phyloP scores from a whole-genome alignment of 2,888 invertebrate genomes.

The Ochropleura plecta region DNA sequence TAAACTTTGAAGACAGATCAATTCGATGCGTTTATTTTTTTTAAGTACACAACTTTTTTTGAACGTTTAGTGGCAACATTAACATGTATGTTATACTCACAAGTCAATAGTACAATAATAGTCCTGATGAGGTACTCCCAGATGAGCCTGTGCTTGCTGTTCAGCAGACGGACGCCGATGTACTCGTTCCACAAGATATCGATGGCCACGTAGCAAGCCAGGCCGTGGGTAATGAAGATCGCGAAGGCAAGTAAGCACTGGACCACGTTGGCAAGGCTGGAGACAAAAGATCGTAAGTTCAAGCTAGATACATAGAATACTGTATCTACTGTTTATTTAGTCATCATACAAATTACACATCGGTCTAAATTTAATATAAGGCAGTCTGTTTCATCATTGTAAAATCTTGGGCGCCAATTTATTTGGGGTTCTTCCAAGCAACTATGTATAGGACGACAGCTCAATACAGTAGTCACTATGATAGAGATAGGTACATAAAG shows the following conservation, averaged over 20 bases:
- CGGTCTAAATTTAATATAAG: not conserved
- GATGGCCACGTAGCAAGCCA: constrained; percentile 99
- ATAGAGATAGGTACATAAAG: constrained; percentile 3
- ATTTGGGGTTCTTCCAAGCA: not conserved
- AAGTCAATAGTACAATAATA: constrained; percentile 94
- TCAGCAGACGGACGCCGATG: constrained; percentile 89
- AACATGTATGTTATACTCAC: constrained; percentile 91
- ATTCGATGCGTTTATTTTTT: not conserved
- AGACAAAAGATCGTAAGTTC: constrained; percentile 24
- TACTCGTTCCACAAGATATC: constrained; percentile 97
- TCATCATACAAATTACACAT: not conserved
- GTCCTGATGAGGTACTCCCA: constrained; percentile 96
- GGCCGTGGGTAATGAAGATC: constrained; percentile 97
- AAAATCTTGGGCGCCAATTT: not conserved
- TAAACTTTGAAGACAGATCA: not conserved
- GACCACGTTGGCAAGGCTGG: constrained; percentile 93
- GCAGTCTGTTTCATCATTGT: not conserved
- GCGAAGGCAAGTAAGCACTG: constrained; percentile 94
- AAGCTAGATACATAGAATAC: not conserved
- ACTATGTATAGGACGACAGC: not conserved
- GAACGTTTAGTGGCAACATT: not conserved
- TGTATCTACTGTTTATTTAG: not conserved
- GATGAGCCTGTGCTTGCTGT: constrained; percentile 90
- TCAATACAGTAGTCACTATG: not conserved
- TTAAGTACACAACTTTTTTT: not conserved